Base-by-base conservation (phyloP, 2,797 vertebrate species). In the Pterois miles region DNA sequence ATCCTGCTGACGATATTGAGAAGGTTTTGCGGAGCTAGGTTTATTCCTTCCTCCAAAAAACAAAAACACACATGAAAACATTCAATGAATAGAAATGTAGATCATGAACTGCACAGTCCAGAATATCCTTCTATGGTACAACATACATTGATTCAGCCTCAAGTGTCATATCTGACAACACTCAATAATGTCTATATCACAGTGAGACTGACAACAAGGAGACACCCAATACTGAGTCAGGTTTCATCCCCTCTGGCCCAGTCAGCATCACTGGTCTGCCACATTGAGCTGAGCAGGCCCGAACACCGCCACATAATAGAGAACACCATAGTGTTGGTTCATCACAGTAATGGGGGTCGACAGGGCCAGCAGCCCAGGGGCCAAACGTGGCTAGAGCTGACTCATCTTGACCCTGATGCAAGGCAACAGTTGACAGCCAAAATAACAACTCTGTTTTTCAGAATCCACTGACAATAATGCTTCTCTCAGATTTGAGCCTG, bases 111-210 rank as follows among this genome's bases (percentile, higher is more conserved):
- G 11, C 20, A 53, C 2, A 29, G 54, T 58, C 33, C 8, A 48
- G 23, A 78, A 67, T 74, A 65, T 46, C 29, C 38, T 75, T 53
- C 38, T 64, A 53, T 52, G 56, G 38, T 53, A 78, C 52, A 83
- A 89, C 81, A 84, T 59, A 76, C 74, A 91, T 89, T 57, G 88
- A 91, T 93, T 90, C 29, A 25, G 85, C 43, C 18, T 89, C 81
- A 68, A 74, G 81, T 92, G 75, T 93, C 92, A 89, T 86, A 89
- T 81, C 74, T 73, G 72, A 92, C 86, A 91, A 88, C 86, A 83
- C 80, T 91, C 90, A 78, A 84, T 87, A 74, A 92, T 93, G 90
- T 92, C 77, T 76, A 65, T 86, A 90, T 68, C 72, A 43, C 40
- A 85, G 74, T 46, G 71, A 85, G 76, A 83, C 74, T 34, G 66